Evolutionary conservation across 2,113 vertebrate species (phyloP), one percentile per base, ranked within the genome.

Genomic region (Rhodinocichla rosea): DNA sequence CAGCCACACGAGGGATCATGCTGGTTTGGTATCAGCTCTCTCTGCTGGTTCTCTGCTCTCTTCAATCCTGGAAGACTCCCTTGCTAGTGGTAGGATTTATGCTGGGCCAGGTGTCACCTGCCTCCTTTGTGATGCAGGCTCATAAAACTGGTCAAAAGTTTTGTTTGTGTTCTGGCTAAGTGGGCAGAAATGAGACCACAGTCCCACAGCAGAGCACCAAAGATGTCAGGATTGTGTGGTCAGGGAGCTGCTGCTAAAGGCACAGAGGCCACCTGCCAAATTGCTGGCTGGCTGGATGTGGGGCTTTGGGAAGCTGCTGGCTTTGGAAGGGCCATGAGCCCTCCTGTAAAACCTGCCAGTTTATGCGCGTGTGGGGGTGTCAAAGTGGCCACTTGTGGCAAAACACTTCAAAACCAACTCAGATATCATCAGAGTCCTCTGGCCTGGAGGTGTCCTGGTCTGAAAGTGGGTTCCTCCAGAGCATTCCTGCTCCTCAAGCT

Each of bases 1-100:
- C 80, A 89, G 83, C 68, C 76, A 70, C 55, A 69, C 1, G 0
- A 64, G 79, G 39, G 47, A 75, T 35, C 80, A 8, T 83, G 80
- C 89, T 92, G 86, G 68, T 59, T 75, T 69, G 42, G 60, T 53
- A 64, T 21, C 62, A 92, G 76, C 71, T 81, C 63, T 89, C 74
- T 83, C 77, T 87, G 93, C 77, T 87, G 68, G 35, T 83, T n/a
- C n/a, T n/a, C n/a, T n/a, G n/a, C n/a, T n/a, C n/a, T n/a, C n/a
- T n/a, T n/a, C n/a, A n/a, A 39, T 53, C 30, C 50, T 70, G 50
- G 60, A 44, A 55, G 42, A 20, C 37, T 70, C 30, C 8, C 27
- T 83, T 69, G 37, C 26, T 53, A 14, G 62, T 56, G 70, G 23
- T 6, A 49, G 52, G 65, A 24, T 91, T 82, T 89, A 16, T 67